phyloP scores from a whole-genome alignment of 2,113 vertebrate genomes.

The Tachysurus vachellii region DNA sequence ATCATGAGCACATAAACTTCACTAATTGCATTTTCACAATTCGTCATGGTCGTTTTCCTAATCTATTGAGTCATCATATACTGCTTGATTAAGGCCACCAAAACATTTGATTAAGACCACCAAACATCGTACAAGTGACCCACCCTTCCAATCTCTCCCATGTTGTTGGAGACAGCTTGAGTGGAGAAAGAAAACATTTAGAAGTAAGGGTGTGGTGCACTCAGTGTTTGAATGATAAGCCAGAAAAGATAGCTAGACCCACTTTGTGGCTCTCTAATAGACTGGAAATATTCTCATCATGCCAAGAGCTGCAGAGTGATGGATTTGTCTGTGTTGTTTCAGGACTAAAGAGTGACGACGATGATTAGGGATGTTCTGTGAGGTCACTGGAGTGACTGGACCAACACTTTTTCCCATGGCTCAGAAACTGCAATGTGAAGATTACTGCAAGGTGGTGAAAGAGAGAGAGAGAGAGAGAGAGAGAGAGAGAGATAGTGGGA shows the following conservation, averaged over 20 bases:
- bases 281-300: slow-evolving; percentile 62
- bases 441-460: slow-evolving; percentile 58
- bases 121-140: slow-evolving; percentile 21
- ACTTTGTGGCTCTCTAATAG: slow-evolving; percentile 55
- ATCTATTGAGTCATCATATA: neutral
- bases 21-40: neutral
- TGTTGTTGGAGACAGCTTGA: slow-evolving; percentile 24
- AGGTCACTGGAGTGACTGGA: slow-evolving; percentile 60
- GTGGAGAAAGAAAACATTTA: slow-evolving; percentile 19
- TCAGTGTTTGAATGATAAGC: slow-evolving; percentile 47
- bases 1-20: neutral
- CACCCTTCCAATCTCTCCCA: slow-evolving; percentile 25
- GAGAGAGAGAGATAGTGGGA: slow-evolving; percentile 37
- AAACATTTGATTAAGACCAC: slow-evolving; percentile 28
- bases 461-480: slow-evolving; percentile 25
- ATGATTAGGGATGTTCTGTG: slow-evolving; percentile 60
- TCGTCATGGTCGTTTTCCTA: neutral
- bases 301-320: slow-evolving; percentile 40
- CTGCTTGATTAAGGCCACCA: slow-evolving; percentile 16
- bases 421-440: slow-evolving; percentile 52
- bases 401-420: slow-evolving; percentile 57
- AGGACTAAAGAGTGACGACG: slow-evolving; percentile 55
- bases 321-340: slow-evolving; percentile 67
- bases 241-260: slow-evolving; percentile 26
- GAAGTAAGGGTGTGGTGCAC: slow-evolving; percentile 49